These are phyloP conservation scores for Glyphotaelius pellucidus DNA, from an alignment of 2,888 invertebrate species.

Conservation along the genomic window DNA sequence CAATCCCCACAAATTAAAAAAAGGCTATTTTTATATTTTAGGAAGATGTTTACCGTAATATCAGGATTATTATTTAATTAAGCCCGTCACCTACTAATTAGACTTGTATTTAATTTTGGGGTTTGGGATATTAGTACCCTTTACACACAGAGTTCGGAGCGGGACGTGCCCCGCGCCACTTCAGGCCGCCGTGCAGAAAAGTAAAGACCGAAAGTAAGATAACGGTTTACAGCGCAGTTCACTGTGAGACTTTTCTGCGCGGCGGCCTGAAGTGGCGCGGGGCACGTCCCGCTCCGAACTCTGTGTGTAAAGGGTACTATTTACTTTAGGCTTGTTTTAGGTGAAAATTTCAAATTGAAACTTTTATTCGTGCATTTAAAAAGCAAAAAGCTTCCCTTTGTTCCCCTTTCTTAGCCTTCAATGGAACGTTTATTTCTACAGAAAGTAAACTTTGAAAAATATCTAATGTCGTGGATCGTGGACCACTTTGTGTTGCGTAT, in stretches of 20 bases:
- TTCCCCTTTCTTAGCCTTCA: not conserved
- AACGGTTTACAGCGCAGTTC: too few species aligned
- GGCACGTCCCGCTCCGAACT: too few species aligned
- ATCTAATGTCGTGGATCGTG: not conserved
- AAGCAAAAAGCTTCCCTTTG: not conserved
- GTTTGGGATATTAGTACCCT: not conserved
- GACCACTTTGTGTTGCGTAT: not conserved
- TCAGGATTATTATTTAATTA: not conserved
- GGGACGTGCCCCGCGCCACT: too few species aligned
- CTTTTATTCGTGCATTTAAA: not conserved
- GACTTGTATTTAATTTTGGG: not conserved
- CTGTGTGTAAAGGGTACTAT: too few species aligned
- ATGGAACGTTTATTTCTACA: not conserved
- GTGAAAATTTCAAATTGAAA: not conserved
- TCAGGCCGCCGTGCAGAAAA: too few species aligned
- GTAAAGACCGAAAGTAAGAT: too few species aligned
- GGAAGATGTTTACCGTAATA: not conserved
- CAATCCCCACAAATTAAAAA: not conserved
- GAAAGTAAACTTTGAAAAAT: not conserved
- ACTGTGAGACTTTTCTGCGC: too few species aligned
- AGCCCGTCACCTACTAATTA: not conserved
- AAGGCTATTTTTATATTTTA: not conserved
- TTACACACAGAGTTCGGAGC: too few species aligned
- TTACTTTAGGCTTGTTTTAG: not conserved
- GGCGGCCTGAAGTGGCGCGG: too few species aligned